Conservation (phyloP, 2,797 vertebrate species). For the Cossypha niveicapilla region DNA sequence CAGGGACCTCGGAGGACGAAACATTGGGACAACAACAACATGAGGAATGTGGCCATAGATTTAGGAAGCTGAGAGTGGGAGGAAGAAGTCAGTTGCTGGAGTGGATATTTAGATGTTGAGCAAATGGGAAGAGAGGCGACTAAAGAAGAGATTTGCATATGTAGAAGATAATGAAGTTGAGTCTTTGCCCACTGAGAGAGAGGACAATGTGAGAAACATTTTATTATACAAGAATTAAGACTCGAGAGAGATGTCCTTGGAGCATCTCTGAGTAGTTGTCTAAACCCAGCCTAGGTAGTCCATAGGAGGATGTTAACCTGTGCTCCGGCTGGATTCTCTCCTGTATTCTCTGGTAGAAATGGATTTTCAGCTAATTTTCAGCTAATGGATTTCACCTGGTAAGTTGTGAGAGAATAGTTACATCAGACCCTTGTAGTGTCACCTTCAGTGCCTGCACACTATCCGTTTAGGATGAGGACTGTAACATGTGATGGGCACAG, state of each 20-base stretch:
- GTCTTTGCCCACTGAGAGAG: background rate
- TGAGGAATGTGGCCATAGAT: background rate
- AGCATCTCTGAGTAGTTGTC: background rate
- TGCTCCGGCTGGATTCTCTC: background rate
- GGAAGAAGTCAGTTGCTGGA: background rate
- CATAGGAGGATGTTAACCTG: background rate
- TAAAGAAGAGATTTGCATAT: background rate
- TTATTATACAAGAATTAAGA: background rate
- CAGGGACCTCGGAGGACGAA: background rate
- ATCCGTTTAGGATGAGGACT: background rate
- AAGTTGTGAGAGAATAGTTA: background rate
- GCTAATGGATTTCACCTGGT: too few species aligned
- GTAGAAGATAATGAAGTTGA: background rate
- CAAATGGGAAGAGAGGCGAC: background rate
- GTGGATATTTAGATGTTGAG: background rate
- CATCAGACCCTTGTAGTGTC: background rate
- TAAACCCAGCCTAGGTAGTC: background rate
- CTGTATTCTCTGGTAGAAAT: background rate
- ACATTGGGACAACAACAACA: background rate
- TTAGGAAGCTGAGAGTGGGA: background rate
- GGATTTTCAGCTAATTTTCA: background rate
- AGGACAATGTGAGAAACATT: background rate
- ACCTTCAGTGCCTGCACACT: too few species aligned
- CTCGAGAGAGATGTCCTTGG: background rate
- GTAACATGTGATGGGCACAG: fast-evolving